Base-by-base conservation (phyloP, 2,888 invertebrate genomes). In the Xestia c-nigrum region DNA sequence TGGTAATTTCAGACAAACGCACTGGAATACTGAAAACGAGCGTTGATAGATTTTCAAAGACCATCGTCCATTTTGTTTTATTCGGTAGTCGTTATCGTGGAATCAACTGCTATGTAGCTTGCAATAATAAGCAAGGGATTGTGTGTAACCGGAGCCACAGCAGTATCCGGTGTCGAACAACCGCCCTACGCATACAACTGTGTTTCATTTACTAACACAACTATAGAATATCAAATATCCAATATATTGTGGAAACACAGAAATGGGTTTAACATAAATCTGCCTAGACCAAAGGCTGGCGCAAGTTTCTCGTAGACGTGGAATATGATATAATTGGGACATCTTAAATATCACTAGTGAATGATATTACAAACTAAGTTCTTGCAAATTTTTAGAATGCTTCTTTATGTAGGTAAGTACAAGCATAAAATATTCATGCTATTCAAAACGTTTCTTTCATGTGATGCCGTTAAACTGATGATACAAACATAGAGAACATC, bases 91-190 rank as follows among this genome's bases (percentile, higher is more conserved):
- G 47, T 71, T 79, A 75, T 83, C 75, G 14, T 88, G 84, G 89
- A 91, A 91, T 92, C 90, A 91, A 87, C 88, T 92, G 90, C 91
- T 90, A 87, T 86, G 89, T 87, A 88, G 87, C 88, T 83, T 89
- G 92, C 91, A 91, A 91, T 91, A 90, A 91, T 90, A 88, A 90
- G 88, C 90, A 90, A 92, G 92, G 89, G 90, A 93, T 93, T 94
- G 95, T 92, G 93, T 95, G 96, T 93, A 95, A 96, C 91, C 89
- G 81, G 93, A 96, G 88, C 90, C 87, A 83, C 64, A 77, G 57
- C 74, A 90, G 94, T 95, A 90, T 96, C 94, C 83, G 89, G 87
- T 96, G 87, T 91, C 94, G 84, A 92, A 92, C 93, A 92, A 92
- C 92, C 92, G 91, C 90, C 90, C 91, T 91, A 90, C 89, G 86